Conservation (phyloP, 2,888 invertebrate genomes). For the Platycheirus rosarum region DNA sequence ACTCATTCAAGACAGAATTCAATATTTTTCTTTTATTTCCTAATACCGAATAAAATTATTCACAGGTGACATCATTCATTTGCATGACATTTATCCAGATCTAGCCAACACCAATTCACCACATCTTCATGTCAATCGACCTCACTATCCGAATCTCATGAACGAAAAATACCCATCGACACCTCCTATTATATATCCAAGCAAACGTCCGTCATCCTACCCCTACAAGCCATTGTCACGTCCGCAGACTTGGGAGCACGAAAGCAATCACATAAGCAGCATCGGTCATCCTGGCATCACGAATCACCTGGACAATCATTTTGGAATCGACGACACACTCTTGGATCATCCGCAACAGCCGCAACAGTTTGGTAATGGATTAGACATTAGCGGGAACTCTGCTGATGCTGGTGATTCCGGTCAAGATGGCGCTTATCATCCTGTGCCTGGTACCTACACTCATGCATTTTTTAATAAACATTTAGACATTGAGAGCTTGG, state of each 20-base stretch:
- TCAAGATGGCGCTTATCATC: slow-evolving; percentile 80
- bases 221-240: slow-evolving; percentile 77
- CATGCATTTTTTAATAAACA: slow-evolving; percentile 30
- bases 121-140: slow-evolving; percentile 54
- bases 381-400: slow-evolving; percentile 79
- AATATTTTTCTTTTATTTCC: slow-evolving; percentile 10
- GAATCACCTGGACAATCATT: slow-evolving; percentile 81
- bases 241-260: slow-evolving; percentile 80
- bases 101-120: slow-evolving; percentile 75
- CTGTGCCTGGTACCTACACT: slow-evolving; percentile 81
- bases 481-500: neutral
- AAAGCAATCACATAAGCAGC: slow-evolving; percentile 78
- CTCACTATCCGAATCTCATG: slow-evolving; percentile 64
- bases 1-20: neutral
- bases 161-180: slow-evolving; percentile 76
- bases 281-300: slow-evolving; percentile 78
- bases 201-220: slow-evolving; percentile 77
- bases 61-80: slow-evolving; percentile 83
- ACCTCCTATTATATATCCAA: slow-evolving; percentile 76
- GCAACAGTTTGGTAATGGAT: slow-evolving; percentile 77
- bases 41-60: slow-evolving; percentile 48
- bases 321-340: slow-evolving; percentile 78
- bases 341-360: slow-evolving; percentile 75
- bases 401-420: slow-evolving; percentile 77
- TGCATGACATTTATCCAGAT: slow-evolving; percentile 83